Evolutionary conservation across 1,140 invertebrate species (phyloP), one percentile per base, ranked within the genome.

Genomic region (Liolophura sinensis): DNA sequence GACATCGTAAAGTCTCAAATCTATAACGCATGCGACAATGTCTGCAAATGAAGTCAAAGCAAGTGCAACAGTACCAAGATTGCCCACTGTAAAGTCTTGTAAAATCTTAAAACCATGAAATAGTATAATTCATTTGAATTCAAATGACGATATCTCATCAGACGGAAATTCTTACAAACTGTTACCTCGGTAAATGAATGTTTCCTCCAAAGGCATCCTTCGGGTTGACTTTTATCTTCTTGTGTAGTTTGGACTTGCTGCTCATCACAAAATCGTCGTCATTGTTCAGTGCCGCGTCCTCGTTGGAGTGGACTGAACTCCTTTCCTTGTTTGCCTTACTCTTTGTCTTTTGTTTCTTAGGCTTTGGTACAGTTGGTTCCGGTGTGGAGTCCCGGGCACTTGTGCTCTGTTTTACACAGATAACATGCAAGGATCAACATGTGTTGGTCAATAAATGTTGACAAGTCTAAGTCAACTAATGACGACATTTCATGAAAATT

Each of bases 211-310:
- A 83, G 12, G 74, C 71, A 63, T 82, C 79, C 60, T 76, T 75
- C n/a, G 80, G 75, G 51, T 82, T 78, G 55, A 80, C 79, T 71
- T 84, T 81, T 25, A 84, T 78, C 65, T 79, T 84, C 60, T 82
- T 84, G 71, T 85, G 81, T 47, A 79, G 81, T 71, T 81, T 82
- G 22, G 82, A 82, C 72, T 85, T 85, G 31, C 83, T 83, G 22
- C 79, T 85, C 56, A 86, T 61, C 67, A 82, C 79, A 79, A 85
- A 86, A 51, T 83, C 82, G 49, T 76, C 77, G 61, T 82, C 78
- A 68, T 79, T 77, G 51, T 72, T 69, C 52, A 40, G 47, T 60
- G 46, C 60, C 20, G 70, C 72, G 27, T 73, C 62, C 47, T 78
- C 76, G 54, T 64, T 63, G 18, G 47, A 20, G 18, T 31, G 20